Percentiles rank a stretch among this genome's conserved stretches.
phyloP scores from a whole-genome alignment of 2,113 vertebrate species.

The Melierax canorus region DNA sequence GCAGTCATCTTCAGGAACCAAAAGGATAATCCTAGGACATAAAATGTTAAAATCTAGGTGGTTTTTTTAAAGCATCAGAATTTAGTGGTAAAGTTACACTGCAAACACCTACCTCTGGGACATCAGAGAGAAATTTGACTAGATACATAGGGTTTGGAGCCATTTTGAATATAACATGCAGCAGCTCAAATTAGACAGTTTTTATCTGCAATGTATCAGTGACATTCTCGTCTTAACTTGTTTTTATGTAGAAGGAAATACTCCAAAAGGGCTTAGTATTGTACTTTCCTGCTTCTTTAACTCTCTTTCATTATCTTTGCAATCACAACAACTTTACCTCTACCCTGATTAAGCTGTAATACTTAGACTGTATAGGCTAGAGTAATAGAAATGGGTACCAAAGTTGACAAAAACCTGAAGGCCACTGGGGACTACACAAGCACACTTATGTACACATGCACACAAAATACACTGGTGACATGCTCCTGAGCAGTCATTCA shows the following conservation, averaged over 20 bases:
- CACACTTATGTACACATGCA: too few species aligned
- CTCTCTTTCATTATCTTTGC: background rate
- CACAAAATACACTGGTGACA: background rate
- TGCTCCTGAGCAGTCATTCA: background rate
- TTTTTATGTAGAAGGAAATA: background rate
- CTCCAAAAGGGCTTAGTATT: background rate
- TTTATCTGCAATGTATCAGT: background rate
- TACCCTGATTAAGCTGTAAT: background rate
- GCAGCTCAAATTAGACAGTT: background rate
- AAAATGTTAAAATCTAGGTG: background rate
- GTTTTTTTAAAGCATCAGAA: background rate
- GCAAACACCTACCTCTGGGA: background rate
- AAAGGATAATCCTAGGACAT: background rate
- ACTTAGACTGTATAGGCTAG: background rate
- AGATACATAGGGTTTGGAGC: background rate
- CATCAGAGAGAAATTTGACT: background rate
- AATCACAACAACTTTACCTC: background rate
- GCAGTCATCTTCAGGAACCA: background rate
- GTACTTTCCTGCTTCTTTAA: background rate
- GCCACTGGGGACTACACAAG: background rate
- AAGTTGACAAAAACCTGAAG: background rate
- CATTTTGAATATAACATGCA: rapidly evolving
- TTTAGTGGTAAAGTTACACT: background rate
- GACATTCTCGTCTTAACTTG: background rate
- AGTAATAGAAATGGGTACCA: background rate